phyloP scores from a whole-genome alignment of 2,888 invertebrate genomes.

The Copidosoma aretas region DNA sequence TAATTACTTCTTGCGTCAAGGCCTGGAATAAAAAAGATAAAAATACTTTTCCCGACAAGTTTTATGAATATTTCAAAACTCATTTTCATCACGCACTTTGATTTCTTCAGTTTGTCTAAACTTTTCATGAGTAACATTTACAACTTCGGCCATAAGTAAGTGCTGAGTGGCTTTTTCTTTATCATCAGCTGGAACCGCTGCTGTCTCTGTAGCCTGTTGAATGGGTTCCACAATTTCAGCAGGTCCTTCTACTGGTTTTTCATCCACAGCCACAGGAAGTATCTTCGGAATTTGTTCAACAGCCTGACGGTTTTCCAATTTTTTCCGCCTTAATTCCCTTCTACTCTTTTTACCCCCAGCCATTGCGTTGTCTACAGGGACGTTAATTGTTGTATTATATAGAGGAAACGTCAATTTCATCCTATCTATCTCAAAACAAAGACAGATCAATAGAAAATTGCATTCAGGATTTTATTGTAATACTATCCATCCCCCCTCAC shows the following conservation, averaged over 20 bases:
- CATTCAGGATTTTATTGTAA: not conserved
- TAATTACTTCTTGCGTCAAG: slow-evolving; percentile 93
- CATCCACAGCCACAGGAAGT: slow-evolving; percentile 38
- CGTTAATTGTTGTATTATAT: slow-evolving; percentile 83
- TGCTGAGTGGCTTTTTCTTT: slow-evolving; percentile 57
- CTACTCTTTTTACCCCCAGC: slow-evolving; percentile 62
- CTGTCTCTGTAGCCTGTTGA: slow-evolving; percentile 19
- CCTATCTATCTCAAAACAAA: slow-evolving; percentile 60
- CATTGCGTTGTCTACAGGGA: slow-evolving; percentile 79
- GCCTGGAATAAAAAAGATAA: slow-evolving; percentile 66
- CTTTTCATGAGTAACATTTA: slow-evolving; percentile 87
- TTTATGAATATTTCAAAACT: slow-evolving; percentile 15
- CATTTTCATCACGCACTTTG: slow-evolving; percentile 66
- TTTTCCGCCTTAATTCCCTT: slow-evolving; percentile 51
- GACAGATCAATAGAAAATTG: slow-evolving; percentile 17
- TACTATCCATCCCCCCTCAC: not conserved
- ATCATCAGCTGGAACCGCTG: slow-evolving; percentile 16
- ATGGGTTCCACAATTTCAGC: slow-evolving; percentile 19
- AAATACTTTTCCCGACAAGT: not conserved
- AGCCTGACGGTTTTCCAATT: slow-evolving; percentile 46
- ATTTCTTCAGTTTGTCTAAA: slow-evolving; percentile 93
- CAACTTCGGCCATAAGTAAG: slow-evolving; percentile 91
- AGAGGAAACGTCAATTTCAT: slow-evolving; percentile 84
- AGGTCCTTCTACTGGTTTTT: slow-evolving; percentile 35
- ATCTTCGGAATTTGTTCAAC: slow-evolving; percentile 36